Conservation (phyloP, 2,113 vertebrate genomes). For the Taxidea taxus region DNA sequence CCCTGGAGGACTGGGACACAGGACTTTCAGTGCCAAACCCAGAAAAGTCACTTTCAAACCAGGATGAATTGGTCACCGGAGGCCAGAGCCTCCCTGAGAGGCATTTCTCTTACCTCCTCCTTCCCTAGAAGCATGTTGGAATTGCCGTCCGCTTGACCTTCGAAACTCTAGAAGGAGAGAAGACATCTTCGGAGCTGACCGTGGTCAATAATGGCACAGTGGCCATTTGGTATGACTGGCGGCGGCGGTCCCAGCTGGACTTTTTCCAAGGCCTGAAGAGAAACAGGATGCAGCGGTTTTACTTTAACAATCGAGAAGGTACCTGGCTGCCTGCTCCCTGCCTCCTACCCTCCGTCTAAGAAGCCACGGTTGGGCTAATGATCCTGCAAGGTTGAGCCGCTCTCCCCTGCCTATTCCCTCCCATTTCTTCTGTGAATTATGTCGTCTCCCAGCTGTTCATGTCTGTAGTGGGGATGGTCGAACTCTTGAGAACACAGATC, state of each 20-base stretch:
- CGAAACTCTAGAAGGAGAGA: slow-evolving; percentile 86
- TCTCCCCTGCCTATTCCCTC: rapidly evolving
- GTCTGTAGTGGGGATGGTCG: background rate
- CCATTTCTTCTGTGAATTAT: background rate
- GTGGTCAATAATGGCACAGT: slow-evolving; percentile 91
- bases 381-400: background rate
- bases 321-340: background rate
- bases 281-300: slow-evolving; percentile 78
- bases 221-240: slow-evolving; percentile 91
- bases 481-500: background rate
- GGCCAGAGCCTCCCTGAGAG: background rate
- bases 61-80: background rate
- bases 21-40: background rate
- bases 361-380: background rate
- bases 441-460: background rate
- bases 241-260: slow-evolving; percentile 77
- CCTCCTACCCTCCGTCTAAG: background rate
- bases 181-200: slow-evolving; percentile 83
- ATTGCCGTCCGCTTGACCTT: slow-evolving; percentile 87
- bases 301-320: slow-evolving; percentile 86
- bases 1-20: background rate
- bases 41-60: background rate
- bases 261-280: slow-evolving; percentile 76
- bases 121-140: slow-evolving; percentile 85
- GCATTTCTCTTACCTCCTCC: background rate